These are phyloP conservation scores for Oscheius sp. DNA, from an alignment of 2,888 invertebrate genomes.

Conservation along the genomic window DNA sequence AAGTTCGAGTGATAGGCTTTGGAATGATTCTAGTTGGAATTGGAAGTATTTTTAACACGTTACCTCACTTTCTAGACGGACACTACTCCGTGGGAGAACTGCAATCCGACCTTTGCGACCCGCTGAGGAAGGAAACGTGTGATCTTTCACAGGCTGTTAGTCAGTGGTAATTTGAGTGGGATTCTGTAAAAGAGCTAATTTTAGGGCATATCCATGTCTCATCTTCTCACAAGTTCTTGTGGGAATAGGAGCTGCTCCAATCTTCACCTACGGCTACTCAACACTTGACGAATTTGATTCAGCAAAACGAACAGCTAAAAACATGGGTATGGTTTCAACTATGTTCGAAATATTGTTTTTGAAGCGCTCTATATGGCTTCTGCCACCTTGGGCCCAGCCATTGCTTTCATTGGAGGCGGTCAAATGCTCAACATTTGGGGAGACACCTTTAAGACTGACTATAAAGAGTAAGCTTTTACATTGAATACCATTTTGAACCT, in stretches of 20 bases:
- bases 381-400: slow-evolving; percentile 85
- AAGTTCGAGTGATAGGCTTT: slow-evolving; percentile 51
- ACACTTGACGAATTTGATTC: slow-evolving; percentile 59
- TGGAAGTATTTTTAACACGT: slow-evolving; percentile 49
- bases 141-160: slow-evolving; percentile 22
- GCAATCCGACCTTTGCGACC: slow-evolving; percentile 36
- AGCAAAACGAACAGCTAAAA: slow-evolving; percentile 55
- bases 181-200: neutral
- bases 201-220: slow-evolving; percentile 47
- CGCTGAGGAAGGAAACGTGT: slow-evolving; percentile 9
- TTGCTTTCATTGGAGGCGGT: slow-evolving; percentile 86
- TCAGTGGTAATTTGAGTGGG: slow-evolving; percentile 20
- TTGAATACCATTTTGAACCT: neutral
- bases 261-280: slow-evolving; percentile 63
- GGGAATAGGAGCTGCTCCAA: slow-evolving; percentile 57
- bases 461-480: slow-evolving; percentile 41
- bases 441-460: slow-evolving; percentile 54
- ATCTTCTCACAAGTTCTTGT: slow-evolving; percentile 56
- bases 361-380: slow-evolving; percentile 84
- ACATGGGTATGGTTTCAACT: slow-evolving; percentile 45
- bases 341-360: slow-evolving; percentile 56
- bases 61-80: slow-evolving; percentile 57
- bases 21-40: slow-evolving; percentile 60
- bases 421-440: slow-evolving; percentile 82
- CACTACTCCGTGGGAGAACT: slow-evolving; percentile 44